Evolutionary conservation across 2,888 invertebrate species (phyloP).

Genomic region (Ennomos erosarius): DNA sequence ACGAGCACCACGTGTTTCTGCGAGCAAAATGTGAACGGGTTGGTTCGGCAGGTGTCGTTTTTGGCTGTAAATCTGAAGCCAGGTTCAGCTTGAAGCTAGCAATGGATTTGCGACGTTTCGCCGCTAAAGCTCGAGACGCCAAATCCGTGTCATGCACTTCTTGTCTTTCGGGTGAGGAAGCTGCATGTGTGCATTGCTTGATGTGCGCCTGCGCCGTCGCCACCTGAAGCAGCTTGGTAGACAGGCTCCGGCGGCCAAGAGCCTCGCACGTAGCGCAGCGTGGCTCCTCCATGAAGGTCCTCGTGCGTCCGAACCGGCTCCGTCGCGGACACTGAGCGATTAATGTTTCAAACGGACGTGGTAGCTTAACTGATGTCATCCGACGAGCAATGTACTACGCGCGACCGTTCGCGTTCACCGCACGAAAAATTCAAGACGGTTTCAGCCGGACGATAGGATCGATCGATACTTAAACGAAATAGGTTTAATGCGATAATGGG

Average conservation of each 20-base stretch:
- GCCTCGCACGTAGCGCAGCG: slow-evolving; percentile 81
- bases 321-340: slow-evolving; percentile 81
- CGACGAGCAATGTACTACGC: slow-evolving; percentile 74
- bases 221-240: slow-evolving; percentile 78
- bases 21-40: slow-evolving; percentile 68
- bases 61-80: slow-evolving; percentile 62
- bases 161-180: slow-evolving; percentile 61
- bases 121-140: slow-evolving; percentile 76
- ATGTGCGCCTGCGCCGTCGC: slow-evolving; percentile 82
- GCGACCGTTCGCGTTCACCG: slow-evolving; percentile 71
- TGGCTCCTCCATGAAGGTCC: slow-evolving; percentile 78
- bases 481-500: slow-evolving; percentile 82
- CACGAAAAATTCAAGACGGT: slow-evolving; percentile 73
- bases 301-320: slow-evolving; percentile 80
- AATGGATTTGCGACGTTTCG: slow-evolving; percentile 79
- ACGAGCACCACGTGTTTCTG: slow-evolving; percentile 84
- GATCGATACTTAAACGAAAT: slow-evolving; percentile 79
- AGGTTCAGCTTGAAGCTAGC: slow-evolving; percentile 75
- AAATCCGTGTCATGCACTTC: slow-evolving; percentile 63
- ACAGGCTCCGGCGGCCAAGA: slow-evolving; percentile 74
- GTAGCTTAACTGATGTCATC: slow-evolving; percentile 84
- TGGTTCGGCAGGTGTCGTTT: slow-evolving; percentile 59
- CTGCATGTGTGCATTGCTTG: slow-evolving; percentile 69
- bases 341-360: slow-evolving; percentile 80
- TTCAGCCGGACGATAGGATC: slow-evolving; percentile 61